These are phyloP conservation scores for Epinotia bilunana DNA, from an alignment of 2,888 invertebrate species.

Conservation along the genomic window DNA sequence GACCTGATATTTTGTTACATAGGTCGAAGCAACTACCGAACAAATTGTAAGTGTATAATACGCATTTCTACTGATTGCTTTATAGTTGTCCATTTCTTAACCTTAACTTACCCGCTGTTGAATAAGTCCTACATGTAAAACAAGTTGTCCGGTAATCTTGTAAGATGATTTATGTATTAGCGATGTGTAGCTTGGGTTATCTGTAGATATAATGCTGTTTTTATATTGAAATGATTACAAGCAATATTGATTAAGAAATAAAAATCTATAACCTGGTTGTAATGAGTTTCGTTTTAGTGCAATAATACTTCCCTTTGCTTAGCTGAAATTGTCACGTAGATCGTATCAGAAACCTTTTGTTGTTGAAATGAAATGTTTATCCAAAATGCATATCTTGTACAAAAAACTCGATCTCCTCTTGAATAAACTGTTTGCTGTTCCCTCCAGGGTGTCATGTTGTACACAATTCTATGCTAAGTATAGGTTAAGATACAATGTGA, in stretches of 20 bases:
- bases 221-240: background rate
- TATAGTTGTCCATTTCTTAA: background rate
- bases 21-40: constrained; percentile 2
- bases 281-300: background rate
- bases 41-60: constrained; percentile 28
- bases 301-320: background rate
- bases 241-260: background rate
- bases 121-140: constrained; percentile 14
- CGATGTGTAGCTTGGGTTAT: background rate
- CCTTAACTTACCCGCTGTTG: constrained; percentile 4
- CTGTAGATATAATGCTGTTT: background rate
- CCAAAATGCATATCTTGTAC: no score
- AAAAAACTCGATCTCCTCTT: no score
- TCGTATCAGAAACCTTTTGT: background rate
- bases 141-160: constrained; percentile 6
- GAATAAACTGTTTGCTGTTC: no score
- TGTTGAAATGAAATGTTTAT: no score
- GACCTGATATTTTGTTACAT: constrained; percentile 3
- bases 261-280: background rate
- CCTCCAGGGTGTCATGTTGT: no score
- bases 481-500: no score
- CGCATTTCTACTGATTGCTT: background rate
- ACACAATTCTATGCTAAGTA: no score
- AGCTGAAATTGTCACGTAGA: background rate
- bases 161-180: constrained; percentile 21